phyloP scores from a whole-genome alignment of 64 coral and sea anemone genomes.

The Pocillopora damicornis region DNA sequence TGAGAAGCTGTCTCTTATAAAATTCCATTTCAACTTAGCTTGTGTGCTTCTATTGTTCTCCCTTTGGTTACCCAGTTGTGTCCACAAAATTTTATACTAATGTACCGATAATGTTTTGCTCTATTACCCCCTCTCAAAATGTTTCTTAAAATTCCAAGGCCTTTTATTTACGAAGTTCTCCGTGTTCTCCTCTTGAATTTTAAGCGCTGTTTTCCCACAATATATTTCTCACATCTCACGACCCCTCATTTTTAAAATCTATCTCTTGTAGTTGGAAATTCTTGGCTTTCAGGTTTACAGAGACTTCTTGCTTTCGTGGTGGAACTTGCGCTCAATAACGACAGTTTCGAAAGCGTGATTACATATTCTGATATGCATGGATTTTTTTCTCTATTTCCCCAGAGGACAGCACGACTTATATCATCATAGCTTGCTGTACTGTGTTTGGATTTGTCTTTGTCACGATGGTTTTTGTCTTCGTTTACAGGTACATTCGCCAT shows the following conservation, averaged over 20 bases:
- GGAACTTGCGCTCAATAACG: background rate
- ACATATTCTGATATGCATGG: background rate
- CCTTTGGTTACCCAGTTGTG: background rate
- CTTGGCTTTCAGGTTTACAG: no score
- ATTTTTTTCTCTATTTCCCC: background rate
- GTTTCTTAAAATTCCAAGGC: no score
- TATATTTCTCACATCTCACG: no score
- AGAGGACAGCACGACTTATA: constrained; percentile 61
- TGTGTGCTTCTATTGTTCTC: background rate
- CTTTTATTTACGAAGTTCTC: no score
- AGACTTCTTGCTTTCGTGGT: no score
- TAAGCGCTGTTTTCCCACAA: no score
- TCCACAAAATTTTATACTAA: background rate
- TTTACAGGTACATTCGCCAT: constrained; percentile 63
- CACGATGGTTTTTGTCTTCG: constrained; percentile 77
- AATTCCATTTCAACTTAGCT: background rate
- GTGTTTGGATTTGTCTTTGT: constrained; percentile 77
- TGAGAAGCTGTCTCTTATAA: background rate
- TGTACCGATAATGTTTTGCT: no score
- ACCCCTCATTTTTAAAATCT: no score
- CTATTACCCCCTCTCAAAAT: no score
- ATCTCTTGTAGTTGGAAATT: no score
- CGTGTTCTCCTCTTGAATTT: no score
- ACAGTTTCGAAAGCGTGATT: background rate
- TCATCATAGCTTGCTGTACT: constrained; percentile 85